Percentiles rank a stretch among this genome's conserved stretches.
phyloP scores from a whole-genome alignment of 2,797 vertebrate species.

The Amniataba percoides region DNA sequence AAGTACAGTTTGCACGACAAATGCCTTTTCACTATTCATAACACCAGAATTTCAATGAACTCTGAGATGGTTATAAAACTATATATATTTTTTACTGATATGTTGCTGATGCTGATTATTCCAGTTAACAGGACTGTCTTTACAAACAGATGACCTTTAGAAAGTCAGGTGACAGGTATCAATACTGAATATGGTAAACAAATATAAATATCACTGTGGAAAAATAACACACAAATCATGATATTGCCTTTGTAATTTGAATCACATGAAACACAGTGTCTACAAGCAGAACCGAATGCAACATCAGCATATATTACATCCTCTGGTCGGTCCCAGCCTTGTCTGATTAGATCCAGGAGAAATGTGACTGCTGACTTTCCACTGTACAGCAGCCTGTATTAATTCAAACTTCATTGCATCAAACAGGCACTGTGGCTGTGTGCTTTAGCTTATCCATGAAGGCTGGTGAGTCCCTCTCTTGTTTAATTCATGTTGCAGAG shows the following conservation, averaged over 20 bases:
- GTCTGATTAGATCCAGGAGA: neutral
- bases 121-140: neutral
- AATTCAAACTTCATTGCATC: conserved; percentile 7
- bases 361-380: neutral
- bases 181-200: neutral
- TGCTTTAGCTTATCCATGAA: conserved; percentile 31
- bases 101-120: neutral
- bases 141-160: neutral
- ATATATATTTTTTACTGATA: neutral
- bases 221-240: neutral
- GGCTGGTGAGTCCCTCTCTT: conserved; percentile 30
- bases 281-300: neutral
- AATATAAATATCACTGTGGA: neutral
- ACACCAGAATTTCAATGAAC: neutral
- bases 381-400: conserved; percentile 1
- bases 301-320: neutral
- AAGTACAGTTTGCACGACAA: neutral
- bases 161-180: neutral
- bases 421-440: conserved; percentile 18
- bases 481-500: conserved; percentile 53
- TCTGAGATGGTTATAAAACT: neutral
- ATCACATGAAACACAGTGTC: neutral
- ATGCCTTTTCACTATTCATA: neutral
- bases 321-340: too few species aligned
- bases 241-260: neutral